Percentiles rank a stretch among this genome's conserved stretches.
Conservation (phyloP, 2,797 vertebrate genomes). For the Silurus aristotelis region DNA sequence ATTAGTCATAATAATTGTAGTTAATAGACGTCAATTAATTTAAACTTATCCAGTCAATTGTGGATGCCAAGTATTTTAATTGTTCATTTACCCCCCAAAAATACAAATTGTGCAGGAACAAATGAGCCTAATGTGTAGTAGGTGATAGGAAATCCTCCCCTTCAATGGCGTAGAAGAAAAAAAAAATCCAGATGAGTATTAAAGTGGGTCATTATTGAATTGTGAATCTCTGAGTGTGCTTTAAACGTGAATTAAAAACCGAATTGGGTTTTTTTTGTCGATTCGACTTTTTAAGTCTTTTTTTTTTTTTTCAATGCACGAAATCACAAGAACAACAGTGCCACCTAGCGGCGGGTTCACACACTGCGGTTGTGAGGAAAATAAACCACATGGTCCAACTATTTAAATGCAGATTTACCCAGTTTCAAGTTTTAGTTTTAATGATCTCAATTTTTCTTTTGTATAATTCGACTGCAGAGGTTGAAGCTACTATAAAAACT, state of each 20-base stretch:
- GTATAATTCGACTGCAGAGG: neutral
- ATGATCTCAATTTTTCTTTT: neutral
- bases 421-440: neutral
- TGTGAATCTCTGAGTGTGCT: conserved; percentile 36
- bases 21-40: conserved; percentile 33
- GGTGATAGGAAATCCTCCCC: neutral
- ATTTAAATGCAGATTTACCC: too few relatives aligned
- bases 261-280: neutral
- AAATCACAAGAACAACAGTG: neutral
- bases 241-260: conserved; percentile 31
- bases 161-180: neutral
- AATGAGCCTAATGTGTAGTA: conserved; percentile 15
- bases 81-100: neutral
- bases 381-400: too few relatives aligned
- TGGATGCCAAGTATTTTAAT: conserved; percentile 13
- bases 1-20: conserved; percentile 28
- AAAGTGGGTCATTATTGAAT: conserved; percentile 30
- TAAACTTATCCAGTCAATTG: conserved; percentile 18
- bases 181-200: conserved; percentile 21
- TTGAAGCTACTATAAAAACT: neutral
- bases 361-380: neutral
- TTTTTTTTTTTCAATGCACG: neutral
- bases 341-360: neutral
- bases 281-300: neutral
- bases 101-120: conserved; percentile 21